phyloP scores from a whole-genome alignment of 2,113 vertebrate species.

The Dascyllus trimaculatus region DNA sequence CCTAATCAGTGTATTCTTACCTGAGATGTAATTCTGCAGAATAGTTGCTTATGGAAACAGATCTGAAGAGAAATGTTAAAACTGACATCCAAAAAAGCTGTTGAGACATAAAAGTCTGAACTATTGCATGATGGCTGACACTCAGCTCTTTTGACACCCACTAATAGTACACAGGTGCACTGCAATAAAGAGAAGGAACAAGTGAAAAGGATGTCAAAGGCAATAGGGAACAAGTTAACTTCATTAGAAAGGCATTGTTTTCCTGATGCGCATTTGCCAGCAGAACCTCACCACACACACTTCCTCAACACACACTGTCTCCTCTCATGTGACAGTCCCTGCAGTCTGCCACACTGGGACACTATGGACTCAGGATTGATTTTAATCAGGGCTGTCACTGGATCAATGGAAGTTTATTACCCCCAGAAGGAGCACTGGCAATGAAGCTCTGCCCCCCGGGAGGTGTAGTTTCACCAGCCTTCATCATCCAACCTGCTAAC shows the following conservation, averaged over 20 bases:
- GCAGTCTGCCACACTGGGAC: constrained; percentile 62
- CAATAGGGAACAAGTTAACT: constrained; percentile 27
- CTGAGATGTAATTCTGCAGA: no score
- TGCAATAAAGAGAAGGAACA: background rate
- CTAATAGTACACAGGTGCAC: background rate
- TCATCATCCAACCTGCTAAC: constrained; percentile 67
- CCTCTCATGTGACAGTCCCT: constrained; percentile 52
- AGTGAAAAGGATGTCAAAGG: background rate
- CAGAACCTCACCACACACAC: background rate
- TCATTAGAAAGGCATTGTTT: constrained; percentile 41
- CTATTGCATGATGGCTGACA: background rate
- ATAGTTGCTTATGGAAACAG: no score
- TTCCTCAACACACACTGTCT: constrained; percentile 7
- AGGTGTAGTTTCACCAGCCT: constrained; percentile 74
- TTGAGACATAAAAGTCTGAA: background rate
- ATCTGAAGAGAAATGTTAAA: background rate
- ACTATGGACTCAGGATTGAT: constrained; percentile 75
- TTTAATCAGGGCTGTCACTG: constrained; percentile 82
- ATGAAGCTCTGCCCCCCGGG: constrained; percentile 76
- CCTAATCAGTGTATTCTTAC: no score
- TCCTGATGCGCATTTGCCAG: constrained; percentile 19
- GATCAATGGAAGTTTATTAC: constrained; percentile 84
- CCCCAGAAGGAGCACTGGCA: constrained; percentile 77
- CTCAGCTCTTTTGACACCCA: background rate
- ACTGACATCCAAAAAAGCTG: background rate